These are phyloP conservation scores for Gopherus flavomarginatus DNA, from an alignment of 2,113 vertebrate species.

Conservation along the genomic window DNA sequence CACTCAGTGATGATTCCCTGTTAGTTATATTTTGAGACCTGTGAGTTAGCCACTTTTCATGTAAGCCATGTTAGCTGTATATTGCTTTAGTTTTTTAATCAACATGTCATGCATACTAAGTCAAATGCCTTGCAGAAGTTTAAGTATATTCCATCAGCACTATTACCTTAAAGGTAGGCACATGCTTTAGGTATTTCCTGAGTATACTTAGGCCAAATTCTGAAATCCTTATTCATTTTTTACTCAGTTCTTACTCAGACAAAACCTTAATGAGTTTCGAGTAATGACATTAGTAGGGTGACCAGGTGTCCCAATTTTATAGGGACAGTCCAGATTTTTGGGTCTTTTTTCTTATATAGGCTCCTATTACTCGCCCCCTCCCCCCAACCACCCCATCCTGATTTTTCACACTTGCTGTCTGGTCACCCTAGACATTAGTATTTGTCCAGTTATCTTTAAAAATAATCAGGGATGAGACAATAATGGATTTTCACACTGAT, in stretches of 20 bases:
- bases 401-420: too few relatives aligned
- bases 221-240: not conserved
- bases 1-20: not conserved
- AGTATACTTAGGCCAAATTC: not conserved
- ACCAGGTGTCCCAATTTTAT: too few relatives aligned
- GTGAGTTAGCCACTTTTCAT: not conserved
- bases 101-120: not conserved
- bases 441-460: not conserved
- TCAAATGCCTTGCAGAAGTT: not conserved
- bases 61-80: not conserved
- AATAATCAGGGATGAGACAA: fast-evolving
- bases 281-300: not conserved
- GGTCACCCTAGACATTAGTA: not conserved
- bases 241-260: not conserved
- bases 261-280: not conserved
- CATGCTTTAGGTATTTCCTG: not conserved
- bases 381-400: too few relatives aligned
- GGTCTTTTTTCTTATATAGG: too few relatives aligned
- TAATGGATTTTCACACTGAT: not conserved
- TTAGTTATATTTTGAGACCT: not conserved
- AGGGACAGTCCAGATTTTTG: too few relatives aligned
- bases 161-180: not conserved
- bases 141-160: not conserved
- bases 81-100: not conserved
- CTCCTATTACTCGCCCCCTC: too few relatives aligned